These are phyloP conservation scores for Anoncus sp. DNA, from an alignment of 2,888 invertebrate genomes.

Conservation along the genomic window DNA sequence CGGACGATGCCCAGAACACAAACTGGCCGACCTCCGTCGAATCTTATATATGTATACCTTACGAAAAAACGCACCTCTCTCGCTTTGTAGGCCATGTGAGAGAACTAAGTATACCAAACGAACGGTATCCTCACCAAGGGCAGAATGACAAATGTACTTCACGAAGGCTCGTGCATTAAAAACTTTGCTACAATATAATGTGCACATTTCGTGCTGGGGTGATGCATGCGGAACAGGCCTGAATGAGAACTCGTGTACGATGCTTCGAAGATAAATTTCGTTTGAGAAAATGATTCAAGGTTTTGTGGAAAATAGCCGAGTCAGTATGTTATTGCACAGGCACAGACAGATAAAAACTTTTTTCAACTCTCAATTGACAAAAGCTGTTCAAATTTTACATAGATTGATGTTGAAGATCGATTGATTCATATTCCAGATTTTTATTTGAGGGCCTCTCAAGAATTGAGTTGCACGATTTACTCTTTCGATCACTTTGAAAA, in stretches of 20 bases:
- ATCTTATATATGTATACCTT: slow-evolving; percentile 48
- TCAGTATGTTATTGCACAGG: not conserved
- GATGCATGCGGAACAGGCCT: slow-evolving; percentile 2
- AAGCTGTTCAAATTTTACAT: not conserved
- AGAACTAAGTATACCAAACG: slow-evolving; percentile 34
- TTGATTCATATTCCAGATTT: too few species aligned
- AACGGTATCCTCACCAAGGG: slow-evolving; percentile 59
- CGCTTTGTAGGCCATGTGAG: slow-evolving; percentile 54
- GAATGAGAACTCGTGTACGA: slow-evolving; percentile 11
- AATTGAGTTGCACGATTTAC: not conserved
- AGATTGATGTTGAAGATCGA: not conserved
- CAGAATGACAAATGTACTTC: slow-evolving; percentile 67
- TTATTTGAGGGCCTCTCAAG: not conserved
- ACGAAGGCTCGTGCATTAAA: slow-evolving; percentile 51
- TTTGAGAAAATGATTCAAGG: slow-evolving; percentile 8
- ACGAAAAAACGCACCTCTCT: slow-evolving; percentile 38
- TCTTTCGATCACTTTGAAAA: not conserved
- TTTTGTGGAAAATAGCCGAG: not conserved
- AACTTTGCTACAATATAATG: slow-evolving; percentile 32
- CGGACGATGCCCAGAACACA: slow-evolving; percentile 69
- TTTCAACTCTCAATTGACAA: not conserved
- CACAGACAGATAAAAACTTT: not conserved
- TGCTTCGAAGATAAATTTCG: slow-evolving; percentile 13
- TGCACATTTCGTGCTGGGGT: slow-evolving; percentile 15
- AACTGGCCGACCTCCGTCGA: slow-evolving; percentile 50